Conservation (phyloP, 2,888 invertebrate genomes). For the Tribolium freemani region DNA sequence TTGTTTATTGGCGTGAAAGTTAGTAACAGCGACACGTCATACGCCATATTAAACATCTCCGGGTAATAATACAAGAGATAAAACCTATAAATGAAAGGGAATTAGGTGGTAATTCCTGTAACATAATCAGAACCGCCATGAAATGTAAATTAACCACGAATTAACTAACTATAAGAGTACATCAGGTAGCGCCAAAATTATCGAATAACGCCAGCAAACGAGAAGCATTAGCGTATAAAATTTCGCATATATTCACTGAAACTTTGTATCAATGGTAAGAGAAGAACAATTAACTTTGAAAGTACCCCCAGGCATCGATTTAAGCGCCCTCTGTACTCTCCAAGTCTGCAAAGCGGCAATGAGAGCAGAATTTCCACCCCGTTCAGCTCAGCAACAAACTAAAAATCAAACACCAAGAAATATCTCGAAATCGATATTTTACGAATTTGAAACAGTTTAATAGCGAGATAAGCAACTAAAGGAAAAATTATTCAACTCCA, state of each 20-base stretch:
- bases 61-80: slow-evolving; percentile 15
- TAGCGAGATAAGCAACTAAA: slow-evolving; percentile 28
- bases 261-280: slow-evolving; percentile 55
- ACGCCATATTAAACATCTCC: slow-evolving; percentile 19
- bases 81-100: slow-evolving; percentile 25
- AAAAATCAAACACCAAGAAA: slow-evolving; percentile 17
- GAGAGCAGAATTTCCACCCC: slow-evolving; percentile 19
- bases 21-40: not conserved
- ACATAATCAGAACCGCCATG: slow-evolving; percentile 30
- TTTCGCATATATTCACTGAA: slow-evolving; percentile 44
- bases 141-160: slow-evolving; percentile 35
- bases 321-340: slow-evolving; percentile 40
- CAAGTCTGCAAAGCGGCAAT: slow-evolving; percentile 28
- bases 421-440: slow-evolving; percentile 17
- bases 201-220: slow-evolving; percentile 18
- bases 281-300: slow-evolving; percentile 55
- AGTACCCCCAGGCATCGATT: slow-evolving; percentile 51
- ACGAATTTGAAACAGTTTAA: slow-evolving; percentile 9
- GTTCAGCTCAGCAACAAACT: not conserved
- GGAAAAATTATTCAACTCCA: slow-evolving; percentile 27
- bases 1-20: slow-evolving; percentile 22
- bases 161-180: slow-evolving; percentile 17
- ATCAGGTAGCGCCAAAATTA: slow-evolving; percentile 29
- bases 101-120: slow-evolving; percentile 33
- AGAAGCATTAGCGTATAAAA: slow-evolving; percentile 31